These are phyloP conservation scores for Cydia strobilella DNA, from an alignment of 1,140 invertebrate genomes.

Conservation along the genomic window DNA sequence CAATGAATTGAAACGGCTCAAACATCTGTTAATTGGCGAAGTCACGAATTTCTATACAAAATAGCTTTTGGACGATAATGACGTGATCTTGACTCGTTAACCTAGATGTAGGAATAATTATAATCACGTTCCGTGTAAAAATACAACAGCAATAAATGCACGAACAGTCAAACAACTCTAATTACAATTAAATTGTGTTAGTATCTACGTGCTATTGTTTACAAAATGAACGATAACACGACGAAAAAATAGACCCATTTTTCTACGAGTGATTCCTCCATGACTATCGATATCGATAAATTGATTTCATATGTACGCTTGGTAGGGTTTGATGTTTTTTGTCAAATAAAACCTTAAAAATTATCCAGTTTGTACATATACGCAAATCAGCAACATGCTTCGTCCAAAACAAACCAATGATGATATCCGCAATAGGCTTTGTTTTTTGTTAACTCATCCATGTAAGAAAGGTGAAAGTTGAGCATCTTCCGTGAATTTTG, in stretches of 20 bases:
- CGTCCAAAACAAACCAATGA: too few relatives aligned
- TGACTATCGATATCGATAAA: conserved; percentile 1
- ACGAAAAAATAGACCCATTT: not conserved
- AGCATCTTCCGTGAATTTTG: too few relatives aligned
- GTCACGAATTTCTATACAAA: conserved; percentile 19
- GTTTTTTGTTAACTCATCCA: too few relatives aligned
- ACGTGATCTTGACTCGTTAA: conserved; percentile 28
- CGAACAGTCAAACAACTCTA: not conserved
- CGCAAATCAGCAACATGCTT: too few relatives aligned
- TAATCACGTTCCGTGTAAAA: not conserved
- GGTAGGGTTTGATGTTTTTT: too few relatives aligned
- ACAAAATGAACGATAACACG: not conserved
- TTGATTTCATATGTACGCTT: too few relatives aligned
- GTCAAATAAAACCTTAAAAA: too few relatives aligned
- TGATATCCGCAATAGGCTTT: too few relatives aligned
- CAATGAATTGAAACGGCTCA: not conserved
- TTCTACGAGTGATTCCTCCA: not conserved
- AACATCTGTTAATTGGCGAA: not conserved
- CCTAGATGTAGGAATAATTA: not conserved
- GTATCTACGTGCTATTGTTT: not conserved
- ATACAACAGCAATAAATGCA: not conserved
- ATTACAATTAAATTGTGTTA: not conserved
- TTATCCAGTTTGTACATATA: too few relatives aligned
- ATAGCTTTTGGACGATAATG: conserved; percentile 8
- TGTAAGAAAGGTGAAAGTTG: too few relatives aligned